Percentiles rank a stretch among this genome's conserved stretches.
Conservation (phyloP, 2,797 vertebrate species). For the Myotis myotis region DNA sequence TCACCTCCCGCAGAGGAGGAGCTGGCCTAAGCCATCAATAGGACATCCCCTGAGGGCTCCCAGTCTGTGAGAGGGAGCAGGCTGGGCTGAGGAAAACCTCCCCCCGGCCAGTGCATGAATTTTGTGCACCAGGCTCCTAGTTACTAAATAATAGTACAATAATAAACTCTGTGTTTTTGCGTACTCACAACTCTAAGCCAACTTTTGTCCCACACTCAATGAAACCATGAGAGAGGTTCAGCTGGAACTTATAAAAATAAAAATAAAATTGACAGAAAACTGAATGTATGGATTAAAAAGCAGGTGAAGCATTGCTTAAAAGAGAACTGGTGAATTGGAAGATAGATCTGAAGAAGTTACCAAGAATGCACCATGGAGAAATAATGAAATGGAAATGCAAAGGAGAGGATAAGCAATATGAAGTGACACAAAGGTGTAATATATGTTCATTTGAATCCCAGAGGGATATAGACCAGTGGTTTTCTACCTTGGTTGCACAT, state of each 20-base stretch:
- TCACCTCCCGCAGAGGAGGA: too few relatives aligned
- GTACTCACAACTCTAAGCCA: not conserved
- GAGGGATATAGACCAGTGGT: not conserved
- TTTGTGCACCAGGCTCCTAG: too few relatives aligned
- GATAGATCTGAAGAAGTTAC: not conserved
- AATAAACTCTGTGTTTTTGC: not conserved
- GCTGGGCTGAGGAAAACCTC: too few relatives aligned
- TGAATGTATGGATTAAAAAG: not conserved
- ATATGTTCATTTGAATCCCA: not conserved
- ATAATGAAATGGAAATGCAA: not conserved
- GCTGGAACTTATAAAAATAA: conserved; percentile 33
- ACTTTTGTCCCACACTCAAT: not conserved
- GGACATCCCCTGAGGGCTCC: too few relatives aligned
- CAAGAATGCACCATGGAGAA: not conserved
- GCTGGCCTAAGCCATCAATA: too few relatives aligned
- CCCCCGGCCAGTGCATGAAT: too few relatives aligned
- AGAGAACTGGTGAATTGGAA: not conserved
- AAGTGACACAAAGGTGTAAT: not conserved
- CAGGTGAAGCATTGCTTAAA: not conserved
- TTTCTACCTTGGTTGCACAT: not conserved
- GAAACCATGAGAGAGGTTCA: not conserved
- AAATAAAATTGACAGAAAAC: not conserved
- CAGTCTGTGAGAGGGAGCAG: too few relatives aligned
- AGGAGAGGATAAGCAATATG: not conserved
- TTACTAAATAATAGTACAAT: too few relatives aligned